Evolutionary conservation across 2,888 invertebrate species (phyloP), one percentile per base, ranked within the genome.

Genomic region (Corythucha ciliata): DNA sequence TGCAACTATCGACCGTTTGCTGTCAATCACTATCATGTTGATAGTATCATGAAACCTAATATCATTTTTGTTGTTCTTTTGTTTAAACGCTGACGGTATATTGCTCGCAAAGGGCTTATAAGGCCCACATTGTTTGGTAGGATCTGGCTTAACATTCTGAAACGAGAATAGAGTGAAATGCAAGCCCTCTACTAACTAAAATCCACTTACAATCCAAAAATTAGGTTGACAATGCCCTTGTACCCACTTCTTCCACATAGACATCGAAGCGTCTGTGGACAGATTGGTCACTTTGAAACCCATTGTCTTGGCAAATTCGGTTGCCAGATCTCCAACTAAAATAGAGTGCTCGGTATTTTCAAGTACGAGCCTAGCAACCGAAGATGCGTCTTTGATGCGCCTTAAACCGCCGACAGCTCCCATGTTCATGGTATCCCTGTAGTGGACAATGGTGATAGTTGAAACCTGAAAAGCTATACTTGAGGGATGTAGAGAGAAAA

Each of bases 1-100:
- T 3, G 86, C 89, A 7, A 85, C 89, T 44, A 96, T 76, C 60
- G 83, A 76, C 0, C 83, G 81, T n/a, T 75, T 66, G 0, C 63
- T 63, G 70, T 93, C 92, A 47, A 97, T 79, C 1, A 85, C 88
- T 33, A 98, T 74, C 80, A 97, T 87, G 22, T 96, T 93, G 63
- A 99, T 94, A 0, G 98, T 99, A 64, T 99, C 98, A 69, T 99
- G 97, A n/a, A n/a, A n/a, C n/a, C n/a, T n/a, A n/a, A n/a, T n/a
- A n/a, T n/a, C n/a, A n/a, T n/a, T n/a, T n/a, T n/a, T n/a, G 69
- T 92, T 87, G n/a, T n/a, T n/a, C n/a, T n/a, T n/a, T n/a, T n/a
- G n/a, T n/a, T n/a, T n/a, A n/a, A n/a, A n/a, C n/a, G n/a, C n/a
- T n/a, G n/a, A n/a, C n/a, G n/a, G n/a, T n/a, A n/a, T n/a, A n/a